phyloP scores from a whole-genome alignment of 2,888 invertebrate species.

The Macaria liturata region DNA sequence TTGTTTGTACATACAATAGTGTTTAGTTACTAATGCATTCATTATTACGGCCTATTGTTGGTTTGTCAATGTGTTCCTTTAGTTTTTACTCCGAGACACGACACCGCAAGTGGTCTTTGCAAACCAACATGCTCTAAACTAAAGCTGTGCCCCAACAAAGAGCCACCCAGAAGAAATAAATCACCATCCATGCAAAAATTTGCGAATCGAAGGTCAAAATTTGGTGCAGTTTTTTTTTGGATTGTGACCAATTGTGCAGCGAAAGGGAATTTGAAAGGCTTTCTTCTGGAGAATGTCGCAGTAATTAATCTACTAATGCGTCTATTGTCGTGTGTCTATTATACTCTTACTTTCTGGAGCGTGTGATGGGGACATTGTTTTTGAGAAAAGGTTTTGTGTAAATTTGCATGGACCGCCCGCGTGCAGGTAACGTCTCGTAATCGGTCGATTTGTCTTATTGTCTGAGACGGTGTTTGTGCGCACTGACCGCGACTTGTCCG shows the following conservation, averaged over 20 bases:
- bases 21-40: slow-evolving; percentile 54
- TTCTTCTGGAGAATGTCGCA: slow-evolving; percentile 62
- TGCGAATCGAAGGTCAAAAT: slow-evolving; percentile 74
- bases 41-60: slow-evolving; percentile 53
- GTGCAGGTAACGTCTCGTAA: slow-evolving; percentile 78
- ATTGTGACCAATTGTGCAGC: slow-evolving; percentile 48
- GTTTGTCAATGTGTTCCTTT: slow-evolving; percentile 50
- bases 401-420: slow-evolving; percentile 76
- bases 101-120: slow-evolving; percentile 74
- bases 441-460: slow-evolving; percentile 81
- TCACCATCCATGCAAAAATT: slow-evolving; percentile 71
- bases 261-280: slow-evolving; percentile 63
- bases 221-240: slow-evolving; percentile 45
- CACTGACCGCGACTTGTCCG: slow-evolving; percentile 75
- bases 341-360: slow-evolving; percentile 75
- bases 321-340: slow-evolving; percentile 53
- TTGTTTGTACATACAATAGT: slow-evolving; percentile 54
- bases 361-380: slow-evolving; percentile 50
- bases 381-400: slow-evolving; percentile 50
- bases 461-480: slow-evolving; percentile 77
- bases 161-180: slow-evolving; percentile 61
- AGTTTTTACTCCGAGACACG: slow-evolving; percentile 57
- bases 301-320: slow-evolving; percentile 76
- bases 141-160: slow-evolving; percentile 54
- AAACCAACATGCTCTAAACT: slow-evolving; percentile 58